Base-by-base conservation (phyloP, 2,888 invertebrate genomes). In the Tineola bisselliella region DNA sequence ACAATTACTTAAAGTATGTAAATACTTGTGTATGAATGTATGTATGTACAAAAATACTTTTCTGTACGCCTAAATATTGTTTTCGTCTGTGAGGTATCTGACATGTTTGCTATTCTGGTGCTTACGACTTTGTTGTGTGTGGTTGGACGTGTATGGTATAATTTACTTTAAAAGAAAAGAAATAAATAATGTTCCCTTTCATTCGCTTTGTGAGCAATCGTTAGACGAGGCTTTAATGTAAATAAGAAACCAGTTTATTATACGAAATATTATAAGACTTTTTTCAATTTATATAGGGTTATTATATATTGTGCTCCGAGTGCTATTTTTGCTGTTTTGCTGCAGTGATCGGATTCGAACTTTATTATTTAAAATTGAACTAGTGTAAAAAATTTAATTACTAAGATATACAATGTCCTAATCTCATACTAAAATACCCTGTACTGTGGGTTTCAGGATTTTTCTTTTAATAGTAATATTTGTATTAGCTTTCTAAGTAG, bases 31-130 rank as follows among this genome's bases (percentile, higher is more conserved):
- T 31, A 31, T 8, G 5, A 31, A 31, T 31, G 31, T 31, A 31
- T 31, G 10, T 31, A 10, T 31, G 10, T 31, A 31, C 5, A 31
- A 8, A 31, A 5, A 31, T 31, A 31, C 31, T 31, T 31, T 8
- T 31, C n/a, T 48, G 48, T 17, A n/a, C 48, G 56, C 56, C 56
- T 56, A 25, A n/a, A 56, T 25, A 12, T 48, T 48, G n/a, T 48
- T 25, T 48, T 17, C 10, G 48, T 48, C 48, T 56, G 25, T 56
- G 30, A 56, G 17, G 3, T 25, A 25, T 30, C 18, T 8, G 25
- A 56, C 2, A 8, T 52, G 13, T 56, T 25, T 19, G 30, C 56
- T 19, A 30, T 25, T 56, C 30, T 56, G 56, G 56, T 56, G 56
- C 56, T 56, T 56, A n/a, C 6, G 17, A 52, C 11, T 52, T 25